Percentiles rank a stretch among this genome's conserved stretches.
Evolutionary conservation across 2,888 invertebrate species (phyloP).

Genomic region (Gonocerus acuteangulatus): DNA sequence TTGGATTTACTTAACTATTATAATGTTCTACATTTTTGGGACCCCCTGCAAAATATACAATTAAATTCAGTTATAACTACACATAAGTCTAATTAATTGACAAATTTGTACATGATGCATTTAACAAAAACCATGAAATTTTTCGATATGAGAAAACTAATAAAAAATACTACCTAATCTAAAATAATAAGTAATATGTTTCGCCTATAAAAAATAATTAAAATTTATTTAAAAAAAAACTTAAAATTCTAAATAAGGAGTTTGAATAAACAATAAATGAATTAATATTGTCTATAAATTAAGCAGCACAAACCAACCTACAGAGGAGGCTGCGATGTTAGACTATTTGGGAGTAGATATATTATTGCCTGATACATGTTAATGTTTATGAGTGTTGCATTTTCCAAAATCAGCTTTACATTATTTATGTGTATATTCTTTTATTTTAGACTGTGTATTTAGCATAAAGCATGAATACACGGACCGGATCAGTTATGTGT

Average conservation of each 20-base stretch:
- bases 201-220: too few species aligned
- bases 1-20: too few species aligned
- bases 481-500: neutral
- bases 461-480: constrained; percentile 26
- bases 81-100: too few species aligned
- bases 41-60: too few species aligned
- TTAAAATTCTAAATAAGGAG: neutral
- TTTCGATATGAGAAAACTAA: too few species aligned
- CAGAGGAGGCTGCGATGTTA: constrained; percentile 33
- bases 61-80: too few species aligned
- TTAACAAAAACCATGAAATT: too few species aligned
- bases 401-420: constrained; percentile 23
- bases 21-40: too few species aligned
- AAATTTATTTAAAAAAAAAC: constrained; percentile 1
- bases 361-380: constrained; percentile 23
- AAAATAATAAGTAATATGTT: too few species aligned
- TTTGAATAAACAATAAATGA: constrained; percentile 8
- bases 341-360: constrained; percentile 21
- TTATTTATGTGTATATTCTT: constrained; percentile 24
- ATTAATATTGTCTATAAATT: constrained; percentile 10
- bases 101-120: too few species aligned
- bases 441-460: neutral
- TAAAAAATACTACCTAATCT: too few species aligned
- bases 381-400: constrained; percentile 31
- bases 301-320: constrained; percentile 9